These are phyloP conservation scores for Aspiorhynchus laticeps DNA, from an alignment of 2,113 vertebrate species.

Conservation along the genomic window DNA sequence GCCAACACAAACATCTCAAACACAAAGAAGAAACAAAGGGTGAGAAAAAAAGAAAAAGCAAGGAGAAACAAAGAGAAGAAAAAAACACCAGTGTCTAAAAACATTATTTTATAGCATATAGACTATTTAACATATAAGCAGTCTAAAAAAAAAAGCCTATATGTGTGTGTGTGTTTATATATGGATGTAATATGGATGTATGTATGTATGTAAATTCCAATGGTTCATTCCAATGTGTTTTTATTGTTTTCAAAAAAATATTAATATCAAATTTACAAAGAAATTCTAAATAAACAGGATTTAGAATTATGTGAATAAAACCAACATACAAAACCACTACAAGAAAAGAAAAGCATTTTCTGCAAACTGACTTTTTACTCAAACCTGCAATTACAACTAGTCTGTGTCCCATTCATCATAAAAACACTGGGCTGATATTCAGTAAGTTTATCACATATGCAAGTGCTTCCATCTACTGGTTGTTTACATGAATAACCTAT, in stretches of 20 bases:
- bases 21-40: background rate
- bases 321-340: too few relatives aligned
- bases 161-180: too few relatives aligned
- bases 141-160: background rate
- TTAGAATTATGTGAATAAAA: too few relatives aligned
- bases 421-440: background rate
- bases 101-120: background rate
- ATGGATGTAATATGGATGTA: too few relatives aligned
- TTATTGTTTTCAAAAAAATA: too few relatives aligned
- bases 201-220: too few relatives aligned
- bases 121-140: background rate
- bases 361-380: too few relatives aligned
- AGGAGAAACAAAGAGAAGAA: background rate
- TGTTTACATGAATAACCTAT: background rate
- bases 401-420: background rate
- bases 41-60: background rate
- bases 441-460: background rate
- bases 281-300: too few relatives aligned
- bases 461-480: constrained; percentile 15
- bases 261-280: too few relatives aligned
- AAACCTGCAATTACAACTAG: background rate
- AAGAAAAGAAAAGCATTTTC: too few relatives aligned
- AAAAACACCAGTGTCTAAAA: background rate
- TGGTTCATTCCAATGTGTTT: too few relatives aligned
- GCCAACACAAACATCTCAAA: background rate